Percentiles rank a stretch among this genome's conserved stretches.
Evolutionary conservation across 2,888 invertebrate species (phyloP).

Genomic region (Cryptops parisi): DNA sequence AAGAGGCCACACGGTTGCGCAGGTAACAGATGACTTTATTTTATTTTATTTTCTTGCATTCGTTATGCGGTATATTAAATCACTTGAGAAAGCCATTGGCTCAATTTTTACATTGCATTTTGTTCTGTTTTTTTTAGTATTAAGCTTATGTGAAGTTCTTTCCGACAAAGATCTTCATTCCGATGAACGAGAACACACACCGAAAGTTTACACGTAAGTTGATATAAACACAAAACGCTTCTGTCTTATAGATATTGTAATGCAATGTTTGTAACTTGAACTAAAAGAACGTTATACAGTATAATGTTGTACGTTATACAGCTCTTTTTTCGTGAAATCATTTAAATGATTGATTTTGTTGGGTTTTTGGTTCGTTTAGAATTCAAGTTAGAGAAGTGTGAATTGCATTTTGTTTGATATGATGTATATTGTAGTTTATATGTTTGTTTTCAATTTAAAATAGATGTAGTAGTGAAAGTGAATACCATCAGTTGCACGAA

Average conservation of each 20-base stretch:
- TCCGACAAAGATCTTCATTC: conserved; percentile 20
- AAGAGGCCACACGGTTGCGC: conserved; percentile 73
- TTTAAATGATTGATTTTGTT: background rate
- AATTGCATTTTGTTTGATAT: too few relatives aligned
- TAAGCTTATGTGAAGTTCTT: conserved; percentile 22
- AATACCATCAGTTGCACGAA: conserved; percentile 83
- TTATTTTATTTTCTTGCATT: too few relatives aligned
- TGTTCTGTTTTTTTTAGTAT: conserved; percentile 13
- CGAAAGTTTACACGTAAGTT: conserved; percentile 28
- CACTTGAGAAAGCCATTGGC: too few relatives aligned
- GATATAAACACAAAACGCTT: background rate
- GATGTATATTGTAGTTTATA: background rate
- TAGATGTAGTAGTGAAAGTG: conserved; percentile 60
- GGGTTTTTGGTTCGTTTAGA: background rate
- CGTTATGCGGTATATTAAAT: too few relatives aligned
- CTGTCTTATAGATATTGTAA: background rate
- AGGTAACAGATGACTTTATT: conserved; percentile 26
- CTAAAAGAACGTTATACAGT: background rate
- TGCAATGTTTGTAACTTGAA: background rate
- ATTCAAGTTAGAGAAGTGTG: too few relatives aligned
- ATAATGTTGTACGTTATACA: background rate
- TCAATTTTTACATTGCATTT: background rate
- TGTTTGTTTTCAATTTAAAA: conserved; percentile 37
- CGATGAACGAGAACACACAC: conserved; percentile 26
- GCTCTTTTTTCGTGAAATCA: background rate